Percentiles rank a stretch among this genome's conserved stretches.
phyloP scores from a whole-genome alignment of 2,113 vertebrate genomes.

The Hippopotamus amphibius region DNA sequence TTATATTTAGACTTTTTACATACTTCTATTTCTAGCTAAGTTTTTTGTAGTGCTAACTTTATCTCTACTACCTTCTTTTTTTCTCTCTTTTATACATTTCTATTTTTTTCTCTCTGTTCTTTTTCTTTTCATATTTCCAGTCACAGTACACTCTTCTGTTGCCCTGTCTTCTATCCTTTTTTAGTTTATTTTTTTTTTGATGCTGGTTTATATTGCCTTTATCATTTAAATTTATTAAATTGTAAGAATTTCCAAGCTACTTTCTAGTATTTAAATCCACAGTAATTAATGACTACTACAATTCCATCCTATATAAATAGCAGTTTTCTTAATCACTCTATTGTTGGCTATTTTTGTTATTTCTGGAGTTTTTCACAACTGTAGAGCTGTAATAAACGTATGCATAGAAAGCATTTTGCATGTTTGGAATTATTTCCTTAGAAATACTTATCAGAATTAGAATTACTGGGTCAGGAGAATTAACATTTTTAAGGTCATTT shows the following conservation, averaged over 20 bases:
- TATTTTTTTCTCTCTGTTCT: too few species aligned
- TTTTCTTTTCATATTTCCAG: too few species aligned
- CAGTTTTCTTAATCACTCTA: neutral
- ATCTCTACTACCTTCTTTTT: too few species aligned
- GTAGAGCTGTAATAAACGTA: neutral
- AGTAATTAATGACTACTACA: neutral
- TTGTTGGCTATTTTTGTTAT: neutral
- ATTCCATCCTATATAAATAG: neutral
- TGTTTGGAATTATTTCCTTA: constrained; percentile 25
- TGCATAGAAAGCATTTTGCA: neutral
- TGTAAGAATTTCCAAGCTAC: neutral
- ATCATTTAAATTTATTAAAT: constrained; percentile 24
- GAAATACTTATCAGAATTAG: constrained; percentile 24
- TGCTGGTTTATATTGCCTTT: neutral
- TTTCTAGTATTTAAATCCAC: neutral
- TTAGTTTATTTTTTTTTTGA: neutral
- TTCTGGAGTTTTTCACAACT: constrained; percentile 24
- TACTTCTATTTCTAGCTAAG: too few species aligned
- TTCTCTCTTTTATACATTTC: too few species aligned
- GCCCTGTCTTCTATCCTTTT: too few species aligned
- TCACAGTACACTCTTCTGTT: too few species aligned
- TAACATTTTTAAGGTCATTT: constrained; percentile 33
- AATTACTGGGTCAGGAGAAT: constrained; percentile 32
- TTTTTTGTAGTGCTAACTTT: too few species aligned
- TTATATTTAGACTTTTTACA: too few species aligned